Percentiles rank a stretch among this genome's conserved stretches.
These are phyloP conservation scores for Eubasilissa splendida DNA, from an alignment of 2,888 invertebrate species.

Conservation along the genomic window DNA sequence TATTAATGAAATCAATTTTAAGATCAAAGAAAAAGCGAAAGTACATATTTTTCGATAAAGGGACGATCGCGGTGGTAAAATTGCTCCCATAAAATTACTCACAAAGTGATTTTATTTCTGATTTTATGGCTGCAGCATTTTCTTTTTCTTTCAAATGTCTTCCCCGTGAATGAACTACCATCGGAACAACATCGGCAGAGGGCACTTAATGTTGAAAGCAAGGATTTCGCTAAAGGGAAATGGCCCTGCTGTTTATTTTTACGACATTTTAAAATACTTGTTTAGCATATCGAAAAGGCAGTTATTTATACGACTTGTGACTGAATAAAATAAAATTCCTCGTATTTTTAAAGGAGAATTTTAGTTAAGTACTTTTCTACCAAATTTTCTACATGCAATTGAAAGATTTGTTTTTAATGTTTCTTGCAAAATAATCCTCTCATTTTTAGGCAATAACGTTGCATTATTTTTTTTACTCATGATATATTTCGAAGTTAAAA, in stretches of 20 bases:
- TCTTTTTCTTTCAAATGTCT: slow-evolving; percentile 25
- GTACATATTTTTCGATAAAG: not conserved
- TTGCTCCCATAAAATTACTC: slow-evolving; percentile 27
- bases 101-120: slow-evolving; percentile 33
- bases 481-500: not conserved
- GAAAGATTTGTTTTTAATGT: too few species aligned
- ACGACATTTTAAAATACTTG: slow-evolving; percentile 41
- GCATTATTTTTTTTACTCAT: not conserved
- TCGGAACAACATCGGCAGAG: slow-evolving; percentile 20
- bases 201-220: slow-evolving; percentile 36
- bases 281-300: slow-evolving; percentile 40
- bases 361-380: too few species aligned
- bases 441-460: too few species aligned
- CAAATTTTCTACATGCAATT: too few species aligned
- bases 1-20: not conserved
- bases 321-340: slow-evolving; percentile 22
- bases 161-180: slow-evolving; percentile 6
- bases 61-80: slow-evolving; percentile 15
- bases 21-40: slow-evolving; percentile 5
- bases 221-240: slow-evolving; percentile 35
- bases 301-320: slow-evolving; percentile 17
- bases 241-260: slow-evolving; percentile 40
- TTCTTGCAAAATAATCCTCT: too few species aligned
- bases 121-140: slow-evolving; percentile 27
- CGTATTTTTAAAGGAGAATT: not conserved